Evolutionary conservation across 2,113 vertebrate species (phyloP), one percentile per base, ranked within the genome.

Genomic region (Platichthys flesus): DNA sequence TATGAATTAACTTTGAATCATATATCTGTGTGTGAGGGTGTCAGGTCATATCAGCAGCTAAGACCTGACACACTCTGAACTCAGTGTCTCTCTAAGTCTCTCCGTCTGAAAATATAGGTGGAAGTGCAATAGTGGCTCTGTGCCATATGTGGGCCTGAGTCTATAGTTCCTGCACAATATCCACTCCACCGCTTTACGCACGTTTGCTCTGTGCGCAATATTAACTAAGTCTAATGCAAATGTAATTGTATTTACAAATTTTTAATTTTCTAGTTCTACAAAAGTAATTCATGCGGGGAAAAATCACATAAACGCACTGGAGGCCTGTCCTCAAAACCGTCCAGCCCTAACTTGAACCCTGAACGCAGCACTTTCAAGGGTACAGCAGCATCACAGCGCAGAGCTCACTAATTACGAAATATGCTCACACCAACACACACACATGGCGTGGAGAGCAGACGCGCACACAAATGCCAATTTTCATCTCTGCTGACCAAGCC

Each of bases 401-500:
- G 23, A n/a, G 58, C 26, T 64, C 47, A 42, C 54, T 68, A 70
- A 59, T 75, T 71, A 76, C 56, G 1, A 51, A 66, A 65, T 24
- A 59, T n/a, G 40, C n/a, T 20, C 35, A 61, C 71, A 24, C 9
- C 4, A 10, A 24, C 58, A 16, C 59, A 58, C 37, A 21, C 35
- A 55, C 35, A 62, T 5, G 15, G 3, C 5, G 15, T 12, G 52
- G 12, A 54, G 6, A 67, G 20, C 52, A 64, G 42, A 69, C 68
- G 28, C 59, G 20, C 59, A 7, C 67, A 26, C 64, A 60, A 51
- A 58, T 49, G 57, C 28, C 66, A 52, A 59, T 42, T 42, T 42
- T 42, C 9, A 79, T 79, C 58, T 45, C 51, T 45, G 59, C 59
- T 66, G 75, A 66, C 66, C 64, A 57, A 58, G 23, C 58, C 58